Evolutionary conservation across 2,113 vertebrate species (phyloP).

Genomic region (Melanerpes aurifrons): DNA sequence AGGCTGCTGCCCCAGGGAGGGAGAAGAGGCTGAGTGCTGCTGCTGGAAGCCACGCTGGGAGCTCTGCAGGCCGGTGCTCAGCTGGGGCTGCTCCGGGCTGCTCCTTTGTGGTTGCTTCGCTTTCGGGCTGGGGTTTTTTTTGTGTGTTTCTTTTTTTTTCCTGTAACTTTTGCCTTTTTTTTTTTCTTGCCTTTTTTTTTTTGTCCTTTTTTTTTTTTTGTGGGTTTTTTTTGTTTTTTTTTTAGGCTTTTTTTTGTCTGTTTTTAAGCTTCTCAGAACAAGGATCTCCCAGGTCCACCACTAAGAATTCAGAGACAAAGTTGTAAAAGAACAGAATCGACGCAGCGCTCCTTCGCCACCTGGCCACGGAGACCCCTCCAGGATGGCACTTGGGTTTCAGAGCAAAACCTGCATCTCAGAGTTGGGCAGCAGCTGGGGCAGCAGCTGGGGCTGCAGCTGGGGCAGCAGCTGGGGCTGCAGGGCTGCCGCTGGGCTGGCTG

Average conservation of each 20-base stretch:
- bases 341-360: slow-evolving; percentile 76
- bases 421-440: slow-evolving; percentile 47
- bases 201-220: background rate
- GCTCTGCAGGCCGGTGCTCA: slow-evolving; percentile 79
- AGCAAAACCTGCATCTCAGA: slow-evolving; percentile 84
- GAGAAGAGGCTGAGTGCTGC: slow-evolving; percentile 78
- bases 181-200: too few species aligned
- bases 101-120: too few species aligned
- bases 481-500: slow-evolving; percentile 47
- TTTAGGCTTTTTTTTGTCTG: background rate
- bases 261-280: slow-evolving; percentile 70
- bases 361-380: slow-evolving; percentile 78
- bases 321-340: slow-evolving; percentile 33
- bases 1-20: slow-evolving; percentile 63
- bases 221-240: background rate
- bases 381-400: slow-evolving; percentile 73
- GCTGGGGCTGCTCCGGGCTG: background rate
- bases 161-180: background rate
- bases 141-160: background rate
- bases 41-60: slow-evolving; percentile 81
- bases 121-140: too few species aligned
- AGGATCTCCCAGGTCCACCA: slow-evolving; percentile 81
- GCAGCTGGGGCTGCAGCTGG: slow-evolving; percentile 17
- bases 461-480: slow-evolving; percentile 24
- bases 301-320: slow-evolving; percentile 83